Evolutionary conservation across 2,113 vertebrate species (phyloP).

Genomic region (Glareola pratincola): DNA sequence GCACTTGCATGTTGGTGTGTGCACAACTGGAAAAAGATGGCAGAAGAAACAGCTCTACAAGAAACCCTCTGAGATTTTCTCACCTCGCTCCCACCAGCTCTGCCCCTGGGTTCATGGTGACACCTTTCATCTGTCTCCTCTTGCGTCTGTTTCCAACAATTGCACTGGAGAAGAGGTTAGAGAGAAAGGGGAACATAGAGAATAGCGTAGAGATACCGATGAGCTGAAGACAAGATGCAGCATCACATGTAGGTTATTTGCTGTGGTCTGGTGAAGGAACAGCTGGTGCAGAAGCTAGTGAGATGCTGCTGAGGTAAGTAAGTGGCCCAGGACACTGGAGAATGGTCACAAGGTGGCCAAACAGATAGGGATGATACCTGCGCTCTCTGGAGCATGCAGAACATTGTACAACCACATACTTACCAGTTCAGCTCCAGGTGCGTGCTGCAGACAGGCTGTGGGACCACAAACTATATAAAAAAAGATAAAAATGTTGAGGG

Average conservation of each 20-base stretch:
- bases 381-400: not conserved
- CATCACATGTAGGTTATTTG: not conserved
- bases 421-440: not conserved
- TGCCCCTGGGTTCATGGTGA: not conserved
- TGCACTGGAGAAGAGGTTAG: not conserved
- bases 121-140: not conserved
- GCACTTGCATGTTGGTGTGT: not conserved
- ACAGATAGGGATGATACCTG: not conserved
- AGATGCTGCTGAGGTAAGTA: not conserved
- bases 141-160: not conserved
- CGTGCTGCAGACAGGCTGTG: not conserved
- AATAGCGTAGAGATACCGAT: not conserved
- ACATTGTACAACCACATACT: not conserved
- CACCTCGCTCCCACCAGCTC: not conserved
- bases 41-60: not conserved
- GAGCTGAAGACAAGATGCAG: not conserved
- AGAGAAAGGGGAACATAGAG: not conserved
- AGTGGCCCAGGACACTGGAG: not conserved
- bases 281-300: not conserved
- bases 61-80: not conserved
- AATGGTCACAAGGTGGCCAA: not conserved
- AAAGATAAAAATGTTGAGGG: not conserved
- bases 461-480: not conserved
- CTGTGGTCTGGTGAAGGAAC: not conserved
- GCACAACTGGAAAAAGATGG: not conserved